Evolutionary conservation across 2,888 invertebrate species (phyloP).

Genomic region (Apamea epomidion): DNA sequence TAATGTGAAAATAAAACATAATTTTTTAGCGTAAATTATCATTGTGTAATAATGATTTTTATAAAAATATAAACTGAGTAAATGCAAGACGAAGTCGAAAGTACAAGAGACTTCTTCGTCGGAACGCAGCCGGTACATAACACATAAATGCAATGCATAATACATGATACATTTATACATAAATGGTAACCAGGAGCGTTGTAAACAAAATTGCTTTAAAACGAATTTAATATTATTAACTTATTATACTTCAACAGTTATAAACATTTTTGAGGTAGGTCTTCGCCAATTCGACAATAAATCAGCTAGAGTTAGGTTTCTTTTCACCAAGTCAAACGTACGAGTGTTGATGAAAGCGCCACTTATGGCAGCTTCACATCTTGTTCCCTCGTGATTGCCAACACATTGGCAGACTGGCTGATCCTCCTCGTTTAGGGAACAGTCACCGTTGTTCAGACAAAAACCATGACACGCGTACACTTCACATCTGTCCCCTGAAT

Average conservation of each 20-base stretch:
- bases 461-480: neutral
- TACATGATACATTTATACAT: no score
- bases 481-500: neutral
- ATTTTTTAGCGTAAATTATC: neutral
- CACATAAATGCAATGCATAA: no score
- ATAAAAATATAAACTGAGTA: neutral
- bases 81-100: neutral
- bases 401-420: constrained; percentile 1
- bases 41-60: neutral
- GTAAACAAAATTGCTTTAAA: neutral
- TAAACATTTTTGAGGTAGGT: neutral
- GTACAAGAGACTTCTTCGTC: neutral
- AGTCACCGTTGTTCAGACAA: neutral
- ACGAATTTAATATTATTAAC: neutral
- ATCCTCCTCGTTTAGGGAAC: neutral
- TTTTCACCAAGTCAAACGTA: no score
- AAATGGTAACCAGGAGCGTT: no score
- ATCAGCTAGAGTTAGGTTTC: constrained; percentile 8
- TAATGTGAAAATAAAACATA: neutral
- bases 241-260: constrained; percentile 2
- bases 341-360: neutral
- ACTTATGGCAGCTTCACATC: neutral
- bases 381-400: neutral
- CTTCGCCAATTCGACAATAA: neutral
- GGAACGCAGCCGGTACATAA: neutral